These are phyloP conservation scores for Lithodes maja DNA, from an alignment of 2,888 invertebrate species.

Conservation along the genomic window DNA sequence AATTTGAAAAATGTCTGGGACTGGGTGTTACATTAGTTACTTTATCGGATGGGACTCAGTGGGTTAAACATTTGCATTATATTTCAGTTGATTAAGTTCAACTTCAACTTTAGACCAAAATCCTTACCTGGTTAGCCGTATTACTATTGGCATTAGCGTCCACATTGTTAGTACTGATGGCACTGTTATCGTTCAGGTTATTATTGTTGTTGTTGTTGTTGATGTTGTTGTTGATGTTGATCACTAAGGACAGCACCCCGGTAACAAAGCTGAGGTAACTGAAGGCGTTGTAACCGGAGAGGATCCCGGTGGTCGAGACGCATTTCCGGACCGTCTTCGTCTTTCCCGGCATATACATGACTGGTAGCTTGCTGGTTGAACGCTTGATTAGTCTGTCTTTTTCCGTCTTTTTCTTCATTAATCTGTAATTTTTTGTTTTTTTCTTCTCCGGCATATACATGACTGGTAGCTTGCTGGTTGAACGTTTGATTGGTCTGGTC, in stretches of 20 bases:
- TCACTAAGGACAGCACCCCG: constrained; percentile 54
- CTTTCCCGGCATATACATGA: constrained; percentile 56
- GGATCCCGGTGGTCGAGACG: constrained; percentile 30
- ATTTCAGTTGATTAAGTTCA: too few relatives aligned
- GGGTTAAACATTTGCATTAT: too few relatives aligned
- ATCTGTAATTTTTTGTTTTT: background rate
- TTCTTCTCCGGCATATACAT: background rate
- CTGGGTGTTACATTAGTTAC: too few relatives aligned
- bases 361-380: constrained; percentile 5
- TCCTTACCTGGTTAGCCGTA: constrained; percentile 65
- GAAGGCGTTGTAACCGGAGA: constrained; percentile 53
- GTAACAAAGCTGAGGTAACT: constrained; percentile 62
- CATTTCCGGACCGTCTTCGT: constrained; percentile 45
- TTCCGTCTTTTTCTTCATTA: background rate
- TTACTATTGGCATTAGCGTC: constrained; percentile 62
- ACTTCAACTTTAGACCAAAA: background rate
- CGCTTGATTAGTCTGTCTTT: background rate
- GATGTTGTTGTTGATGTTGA: constrained; percentile 67
- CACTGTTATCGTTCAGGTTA: constrained; percentile 58
- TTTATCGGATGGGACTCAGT: too few relatives aligned
- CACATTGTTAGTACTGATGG: constrained; percentile 56
- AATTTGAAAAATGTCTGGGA: too few relatives aligned
- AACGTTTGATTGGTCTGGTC: background rate
- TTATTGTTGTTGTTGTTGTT: constrained; percentile 69
- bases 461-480: background rate